Evolutionary conservation across 1,140 invertebrate species (phyloP), one percentile per base, ranked within the genome.

Genomic region (Venturia canescens): DNA sequence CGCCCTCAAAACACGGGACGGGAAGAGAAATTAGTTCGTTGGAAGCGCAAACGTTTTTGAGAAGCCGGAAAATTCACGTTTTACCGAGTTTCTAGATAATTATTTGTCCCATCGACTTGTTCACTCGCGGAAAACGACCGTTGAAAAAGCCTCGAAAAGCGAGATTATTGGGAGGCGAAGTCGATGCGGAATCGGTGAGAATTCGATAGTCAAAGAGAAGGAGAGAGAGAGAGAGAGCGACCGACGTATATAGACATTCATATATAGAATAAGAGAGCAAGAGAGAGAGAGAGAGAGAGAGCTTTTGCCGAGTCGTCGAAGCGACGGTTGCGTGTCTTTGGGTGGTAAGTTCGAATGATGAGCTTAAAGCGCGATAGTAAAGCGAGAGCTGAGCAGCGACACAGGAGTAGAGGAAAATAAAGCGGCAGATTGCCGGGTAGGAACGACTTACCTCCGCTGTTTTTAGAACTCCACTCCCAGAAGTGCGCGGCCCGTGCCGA

Each of bases 401-500:
- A 77, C 81, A 83, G 75, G 80, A 79, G 79, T 50, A 82, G 86
- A 83, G 77, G 63, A 72, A 70, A 83, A 71, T 79, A 66, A 34
- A 82, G 78, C 80, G 80, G 83, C 83, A 80, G 83, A 74, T 70
- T 29, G 81, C 79, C 77, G 81, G 80, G 57, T 77, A 81, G 79
- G 80, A 81, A 90, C 83, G 87, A 91, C 91, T 92, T 91, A 91
- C 91, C 91, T 92, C 90, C 91, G 90, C 91, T 91, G 91, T 92
- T 91, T 92, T 91, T 92, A 91, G 91, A 92, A 89, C 91, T 91
- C 89, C 91, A 89, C 90, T 91, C 91, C 91, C 91, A 92, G 91
- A 91, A 91, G 89, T 89, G 89, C 89, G 86, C 90, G 87, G 88
- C 86, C 86, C 88, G 90, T 89, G 89, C 86, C 90, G 90, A 91